phyloP scores from a whole-genome alignment of 2,113 vertebrate genomes.

The Okapia johnstoni region DNA sequence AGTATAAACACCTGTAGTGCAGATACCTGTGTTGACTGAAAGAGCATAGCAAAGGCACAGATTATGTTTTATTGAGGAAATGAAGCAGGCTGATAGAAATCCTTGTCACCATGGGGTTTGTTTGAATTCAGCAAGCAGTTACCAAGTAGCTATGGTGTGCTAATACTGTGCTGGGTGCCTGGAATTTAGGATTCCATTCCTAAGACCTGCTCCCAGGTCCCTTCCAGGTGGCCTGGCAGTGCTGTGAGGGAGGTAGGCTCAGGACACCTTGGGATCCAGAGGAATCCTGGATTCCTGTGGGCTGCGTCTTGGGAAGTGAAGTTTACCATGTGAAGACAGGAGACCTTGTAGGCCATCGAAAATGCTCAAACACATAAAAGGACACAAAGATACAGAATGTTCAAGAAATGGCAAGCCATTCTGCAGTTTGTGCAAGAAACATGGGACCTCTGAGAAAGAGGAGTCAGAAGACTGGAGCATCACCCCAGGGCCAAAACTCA shows the following conservation, averaged over 20 bases:
- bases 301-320: not conserved
- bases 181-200: not conserved
- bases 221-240: not conserved
- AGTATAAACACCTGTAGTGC: not conserved
- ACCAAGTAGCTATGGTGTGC: not conserved
- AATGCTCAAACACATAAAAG: not conserved
- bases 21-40: not conserved
- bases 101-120: not conserved
- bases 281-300: not conserved
- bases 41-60: not conserved
- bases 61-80: not conserved
- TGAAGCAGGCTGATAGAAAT: not conserved
- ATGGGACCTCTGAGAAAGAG: fast-evolving
- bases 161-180: not conserved
- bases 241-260: not conserved
- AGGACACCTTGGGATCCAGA: not conserved
- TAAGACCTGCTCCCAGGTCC: not conserved
- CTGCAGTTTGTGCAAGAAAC: not conserved
- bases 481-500: not conserved
- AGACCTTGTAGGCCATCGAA: not conserved
- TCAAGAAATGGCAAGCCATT: not conserved
- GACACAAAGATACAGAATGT: not conserved
- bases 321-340: not conserved
- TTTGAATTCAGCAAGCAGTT: not conserved
- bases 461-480: not conserved